Percentiles rank a stretch among this genome's conserved stretches.
phyloP scores from a whole-genome alignment of 2,113 vertebrate species.

The Caretta caretta region DNA sequence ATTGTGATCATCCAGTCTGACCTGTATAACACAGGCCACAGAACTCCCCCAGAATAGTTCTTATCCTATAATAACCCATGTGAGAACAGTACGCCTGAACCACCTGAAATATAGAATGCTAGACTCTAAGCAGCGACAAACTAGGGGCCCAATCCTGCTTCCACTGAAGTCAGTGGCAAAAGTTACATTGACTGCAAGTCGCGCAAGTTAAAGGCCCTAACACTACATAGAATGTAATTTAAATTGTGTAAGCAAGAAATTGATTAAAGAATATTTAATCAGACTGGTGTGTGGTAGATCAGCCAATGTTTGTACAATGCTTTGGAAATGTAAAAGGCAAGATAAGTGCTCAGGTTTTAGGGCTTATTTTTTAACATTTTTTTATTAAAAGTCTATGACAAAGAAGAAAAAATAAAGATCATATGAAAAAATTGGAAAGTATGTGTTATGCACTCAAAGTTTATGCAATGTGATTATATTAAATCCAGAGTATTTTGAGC shows the following conservation, averaged over 20 bases:
- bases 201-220: not conserved
- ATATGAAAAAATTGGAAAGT: not conserved
- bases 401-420: not conserved
- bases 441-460: not conserved
- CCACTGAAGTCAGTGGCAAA: too few species aligned
- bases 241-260: not conserved
- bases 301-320: not conserved
- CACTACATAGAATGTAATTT: not conserved
- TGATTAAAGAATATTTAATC: not conserved
- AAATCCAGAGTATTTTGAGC: not conserved
- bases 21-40: too few species aligned
- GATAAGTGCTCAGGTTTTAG: not conserved
- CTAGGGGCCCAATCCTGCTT: too few species aligned
- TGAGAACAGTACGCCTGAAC: not conserved
- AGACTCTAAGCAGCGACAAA: not conserved
- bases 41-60: too few species aligned
- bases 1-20: too few species aligned
- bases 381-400: not conserved
- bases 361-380: not conserved
- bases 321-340: not conserved
- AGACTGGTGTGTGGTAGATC: constrained; percentile 24
- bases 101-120: not conserved
- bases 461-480: not conserved
- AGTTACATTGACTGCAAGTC: too few species aligned
- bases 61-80: not conserved